Conservation (phyloP, 1,140 invertebrate species). For the Harlomillsia oculata region DNA sequence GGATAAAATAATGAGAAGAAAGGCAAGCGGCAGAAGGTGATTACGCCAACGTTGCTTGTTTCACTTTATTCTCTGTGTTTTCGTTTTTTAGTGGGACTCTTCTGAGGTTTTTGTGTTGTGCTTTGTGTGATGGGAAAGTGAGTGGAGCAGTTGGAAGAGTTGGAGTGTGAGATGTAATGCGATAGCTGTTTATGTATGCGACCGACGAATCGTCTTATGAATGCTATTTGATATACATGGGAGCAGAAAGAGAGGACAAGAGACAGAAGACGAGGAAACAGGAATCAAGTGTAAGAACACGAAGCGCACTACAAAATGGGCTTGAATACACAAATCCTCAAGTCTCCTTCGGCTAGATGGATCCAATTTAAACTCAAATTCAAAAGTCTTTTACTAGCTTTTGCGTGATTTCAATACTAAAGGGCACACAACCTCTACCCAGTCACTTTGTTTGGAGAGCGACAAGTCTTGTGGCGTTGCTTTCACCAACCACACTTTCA, state of each 20-base stretch:
- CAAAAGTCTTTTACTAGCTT: constrained; percentile 34
- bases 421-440: neutral
- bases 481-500: too few species aligned
- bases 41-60: constrained; percentile 2
- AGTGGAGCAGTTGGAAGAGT: too few species aligned
- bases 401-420: constrained; percentile 33
- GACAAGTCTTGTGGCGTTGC: neutral
- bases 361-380: constrained; percentile 36
- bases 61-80: constrained; percentile 18
- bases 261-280: constrained; percentile 17
- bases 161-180: constrained; percentile 16
- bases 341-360: constrained; percentile 21
- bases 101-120: constrained; percentile 7
- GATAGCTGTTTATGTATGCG: constrained; percentile 30
- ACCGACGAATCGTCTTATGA: constrained; percentile 25
- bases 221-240: constrained; percentile 30
- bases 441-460: neutral
- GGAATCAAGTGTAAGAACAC: constrained; percentile 26
- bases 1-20: neutral
- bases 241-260: constrained; percentile 9
- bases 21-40: neutral
- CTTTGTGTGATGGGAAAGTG: constrained; percentile 8
- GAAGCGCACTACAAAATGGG: constrained; percentile 26
- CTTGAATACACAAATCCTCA: constrained; percentile 30
- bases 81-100: too few species aligned